Evolutionary conservation across 2,113 vertebrate genomes (phyloP).

Genomic region (Psilopsiagon aymara): DNA sequence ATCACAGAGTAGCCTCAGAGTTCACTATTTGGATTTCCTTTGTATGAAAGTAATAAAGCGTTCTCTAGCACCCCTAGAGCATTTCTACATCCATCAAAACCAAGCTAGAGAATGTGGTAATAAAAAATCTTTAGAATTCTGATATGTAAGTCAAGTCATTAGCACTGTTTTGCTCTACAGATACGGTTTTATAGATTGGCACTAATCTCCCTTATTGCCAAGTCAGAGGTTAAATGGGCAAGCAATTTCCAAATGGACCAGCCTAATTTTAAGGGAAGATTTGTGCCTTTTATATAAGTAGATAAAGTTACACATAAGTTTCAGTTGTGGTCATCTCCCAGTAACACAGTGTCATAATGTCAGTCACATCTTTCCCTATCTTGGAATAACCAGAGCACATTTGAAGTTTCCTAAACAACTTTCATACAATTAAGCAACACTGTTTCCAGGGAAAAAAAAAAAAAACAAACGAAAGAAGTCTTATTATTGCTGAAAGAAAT

Average conservation of each 20-base stretch:
- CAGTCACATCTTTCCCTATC: not conserved
- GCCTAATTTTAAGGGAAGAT: not conserved
- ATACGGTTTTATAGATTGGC: not conserved
- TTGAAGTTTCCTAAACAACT: not conserved
- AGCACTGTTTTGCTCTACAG: not conserved
- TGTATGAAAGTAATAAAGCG: not conserved
- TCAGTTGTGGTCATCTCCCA: not conserved
- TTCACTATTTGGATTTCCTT: not conserved
- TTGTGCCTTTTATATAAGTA: not conserved
- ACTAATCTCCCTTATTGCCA: not conserved
- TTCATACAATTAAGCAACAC: not conserved
- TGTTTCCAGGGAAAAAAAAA: not conserved
- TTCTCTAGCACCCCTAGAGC: not conserved
- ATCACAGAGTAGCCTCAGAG: not conserved
- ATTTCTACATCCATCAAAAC: not conserved
- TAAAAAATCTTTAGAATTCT: not conserved
- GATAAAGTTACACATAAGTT: not conserved
- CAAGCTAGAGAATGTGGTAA: not conserved
- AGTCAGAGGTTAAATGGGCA: not conserved
- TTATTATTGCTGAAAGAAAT: not conserved
- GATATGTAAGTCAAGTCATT: not conserved
- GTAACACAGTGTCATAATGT: not conserved
- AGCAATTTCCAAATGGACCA: not conserved
- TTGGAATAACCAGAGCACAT: not conserved
- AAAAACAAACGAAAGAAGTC: not conserved